These are phyloP conservation scores for Acanthopagrus latus DNA, from an alignment of 2,797 vertebrate genomes.

Conservation along the genomic window DNA sequence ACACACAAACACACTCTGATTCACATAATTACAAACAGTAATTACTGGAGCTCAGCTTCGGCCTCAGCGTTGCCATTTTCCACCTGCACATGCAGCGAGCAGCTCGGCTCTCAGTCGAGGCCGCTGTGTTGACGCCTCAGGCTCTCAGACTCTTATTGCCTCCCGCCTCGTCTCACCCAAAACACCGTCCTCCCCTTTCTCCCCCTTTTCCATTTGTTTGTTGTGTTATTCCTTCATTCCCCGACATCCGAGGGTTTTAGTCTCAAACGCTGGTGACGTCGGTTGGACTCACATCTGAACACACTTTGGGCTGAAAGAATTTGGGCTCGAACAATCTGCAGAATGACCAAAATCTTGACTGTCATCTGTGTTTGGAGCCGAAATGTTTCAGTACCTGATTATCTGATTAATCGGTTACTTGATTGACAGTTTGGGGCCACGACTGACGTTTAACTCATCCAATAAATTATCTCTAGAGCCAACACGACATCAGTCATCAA, in stretches of 20 bases:
- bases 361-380: too few relatives aligned
- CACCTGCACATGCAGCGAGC: constrained; percentile 46
- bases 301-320: neutral
- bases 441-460: too few relatives aligned
- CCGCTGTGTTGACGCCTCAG: constrained; percentile 79
- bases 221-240: constrained; percentile 42
- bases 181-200: neutral
- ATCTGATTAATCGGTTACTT: too few relatives aligned
- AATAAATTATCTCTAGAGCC: too few relatives aligned
- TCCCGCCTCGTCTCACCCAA: neutral
- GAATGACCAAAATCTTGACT: too few relatives aligned
- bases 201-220: constrained; percentile 68
- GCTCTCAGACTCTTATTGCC: constrained; percentile 61
- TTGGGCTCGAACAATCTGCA: too few relatives aligned
- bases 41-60: constrained; percentile 68
- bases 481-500: too few relatives aligned
- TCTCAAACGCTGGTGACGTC: constrained; percentile 2
- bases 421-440: too few relatives aligned
- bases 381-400: too few relatives aligned
- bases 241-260: constrained; percentile 7
- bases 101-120: constrained; percentile 43
- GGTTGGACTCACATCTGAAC: neutral
- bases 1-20: constrained; percentile 34
- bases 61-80: constrained; percentile 63
- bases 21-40: constrained; percentile 74